These are phyloP conservation scores for Sclerurus mexicanus DNA, from an alignment of 2,113 vertebrate genomes.

Conservation along the genomic window DNA sequence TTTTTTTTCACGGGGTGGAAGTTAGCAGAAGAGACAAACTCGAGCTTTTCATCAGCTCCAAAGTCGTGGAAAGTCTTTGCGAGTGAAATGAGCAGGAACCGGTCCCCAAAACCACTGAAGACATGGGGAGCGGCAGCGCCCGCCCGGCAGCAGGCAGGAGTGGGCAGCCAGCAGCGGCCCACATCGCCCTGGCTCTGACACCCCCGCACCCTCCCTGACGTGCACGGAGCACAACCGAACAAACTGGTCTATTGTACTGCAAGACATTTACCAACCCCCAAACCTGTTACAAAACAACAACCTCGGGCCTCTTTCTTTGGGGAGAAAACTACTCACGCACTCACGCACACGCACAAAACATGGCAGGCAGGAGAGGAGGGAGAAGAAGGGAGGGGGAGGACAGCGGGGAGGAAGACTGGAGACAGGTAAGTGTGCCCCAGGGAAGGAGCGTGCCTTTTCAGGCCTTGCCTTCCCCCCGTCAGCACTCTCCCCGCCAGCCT, in stretches of 20 bases:
- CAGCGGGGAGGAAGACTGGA: neutral
- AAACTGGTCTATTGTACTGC: slow-evolving; percentile 36
- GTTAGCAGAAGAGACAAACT: neutral
- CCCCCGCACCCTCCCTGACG: neutral
- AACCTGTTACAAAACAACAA: slow-evolving; percentile 34
- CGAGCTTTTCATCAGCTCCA: neutral
- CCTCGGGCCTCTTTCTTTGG: neutral
- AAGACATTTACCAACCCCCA: slow-evolving; percentile 17
- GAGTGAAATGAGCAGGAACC: neutral
- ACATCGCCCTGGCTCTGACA: neutral
- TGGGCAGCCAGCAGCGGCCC: neutral
- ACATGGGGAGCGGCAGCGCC: neutral
- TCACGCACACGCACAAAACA: neutral
- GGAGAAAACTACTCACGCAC: neutral
- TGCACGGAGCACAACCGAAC: neutral
- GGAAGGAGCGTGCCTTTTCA: slow-evolving; percentile 54
- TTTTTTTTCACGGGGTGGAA: neutral
- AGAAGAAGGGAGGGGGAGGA: neutral
- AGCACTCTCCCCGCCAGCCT: slow-evolving; percentile 30
- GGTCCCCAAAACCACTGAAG: neutral
- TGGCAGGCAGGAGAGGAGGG: neutral
- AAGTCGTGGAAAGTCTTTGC: neutral
- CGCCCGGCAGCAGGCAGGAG: neutral
- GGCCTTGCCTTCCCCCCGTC: slow-evolving; percentile 38
- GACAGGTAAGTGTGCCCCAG: slow-evolving; percentile 51